Evolutionary conservation across 2,113 vertebrate species (phyloP).

Genomic region (Tachysurus vachellii): DNA sequence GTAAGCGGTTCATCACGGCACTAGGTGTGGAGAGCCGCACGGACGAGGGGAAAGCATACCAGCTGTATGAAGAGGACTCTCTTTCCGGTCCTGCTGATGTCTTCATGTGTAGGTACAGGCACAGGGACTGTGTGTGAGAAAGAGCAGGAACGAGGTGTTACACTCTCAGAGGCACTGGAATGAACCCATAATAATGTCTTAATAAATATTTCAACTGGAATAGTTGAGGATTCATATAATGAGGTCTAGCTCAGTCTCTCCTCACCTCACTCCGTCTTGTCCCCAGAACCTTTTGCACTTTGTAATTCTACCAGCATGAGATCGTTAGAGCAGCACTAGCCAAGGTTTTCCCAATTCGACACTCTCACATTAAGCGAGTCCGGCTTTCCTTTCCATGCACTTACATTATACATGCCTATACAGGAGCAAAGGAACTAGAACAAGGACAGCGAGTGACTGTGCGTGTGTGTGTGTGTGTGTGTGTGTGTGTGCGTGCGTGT

Average conservation of each 20-base stretch:
- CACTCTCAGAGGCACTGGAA: constrained; percentile 61
- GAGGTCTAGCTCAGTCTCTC: constrained; percentile 65
- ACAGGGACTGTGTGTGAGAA: not conserved
- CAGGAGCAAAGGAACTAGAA: constrained; percentile 19
- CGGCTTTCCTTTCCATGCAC: constrained; percentile 27
- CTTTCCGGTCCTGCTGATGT: constrained; percentile 27
- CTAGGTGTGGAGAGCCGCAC: not conserved
- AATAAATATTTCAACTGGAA: constrained; percentile 77
- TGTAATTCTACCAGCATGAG: constrained; percentile 75
- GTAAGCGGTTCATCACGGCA: constrained; percentile 50
- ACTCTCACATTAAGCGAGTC: constrained; percentile 20
- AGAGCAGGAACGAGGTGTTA: constrained; percentile 8
- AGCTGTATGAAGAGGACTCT: constrained; percentile 2
- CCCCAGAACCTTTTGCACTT: constrained; percentile 73
- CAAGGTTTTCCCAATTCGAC: constrained; percentile 42
- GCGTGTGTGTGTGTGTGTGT: constrained; percentile 24
- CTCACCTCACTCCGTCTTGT: constrained; percentile 54
- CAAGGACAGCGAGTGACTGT: constrained; percentile 38
- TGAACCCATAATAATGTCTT: constrained; percentile 72
- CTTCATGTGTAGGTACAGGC: constrained; percentile 26
- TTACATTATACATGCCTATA: constrained; percentile 45
- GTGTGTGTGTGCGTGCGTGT: not conserved
- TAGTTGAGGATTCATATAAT: constrained; percentile 67
- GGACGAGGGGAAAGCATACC: constrained; percentile 35
- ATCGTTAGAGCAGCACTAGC: constrained; percentile 64